Base-by-base conservation (phyloP, 2,113 vertebrate genomes). In the Heterotis niloticus region DNA sequence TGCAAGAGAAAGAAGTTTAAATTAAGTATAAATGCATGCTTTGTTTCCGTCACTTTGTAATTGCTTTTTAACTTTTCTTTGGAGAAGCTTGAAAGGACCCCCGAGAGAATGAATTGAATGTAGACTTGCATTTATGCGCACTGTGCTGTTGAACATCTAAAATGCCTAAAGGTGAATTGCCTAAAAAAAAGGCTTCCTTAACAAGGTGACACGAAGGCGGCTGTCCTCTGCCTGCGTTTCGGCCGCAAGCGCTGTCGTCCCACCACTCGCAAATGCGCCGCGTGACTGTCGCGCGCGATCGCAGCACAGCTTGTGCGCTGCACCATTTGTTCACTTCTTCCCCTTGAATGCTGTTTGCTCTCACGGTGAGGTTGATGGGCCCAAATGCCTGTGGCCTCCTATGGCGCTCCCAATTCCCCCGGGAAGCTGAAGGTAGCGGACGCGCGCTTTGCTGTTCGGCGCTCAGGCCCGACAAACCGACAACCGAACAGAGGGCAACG, bases 281-380 rank as follows among this genome's bases (percentile, higher is more conserved):
- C n/a, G n/a, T n/a, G n/a, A n/a, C n/a, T n/a, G n/a, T n/a, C n/a
- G n/a, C n/a, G n/a, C n/a, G n/a, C n/a, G n/a, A n/a, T 18, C 16
- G 28, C 11, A 64, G 18, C 57, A 44, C 28, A 44, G 12, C 28
- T 14, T n/a, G 5, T 28, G 52, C 5, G 54, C 66, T 60, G 10
- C 26, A 52, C 26, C 24, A 20, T 78, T 20, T 59, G 17, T 9
- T 57, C 26, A 59, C 28, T 81, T 77, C 64, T 29, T 81, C 59
- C 56, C 18, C 44, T 34, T 26, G 65, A 78, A 70, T 44, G 34
- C 72, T 52, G 18, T 62, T 73, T 5, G 44, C 5, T 76, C 66
- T 74, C 59, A 64, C 76, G 57, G 51, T 44, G 69, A 60, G 57
- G 20, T 59, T 57, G 73, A 78, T 57, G 64, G 83, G 26, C 26